Percentiles rank a stretch among this genome's conserved stretches.
Conservation (phyloP, 1,140 invertebrate species). For the Anastatus disparis region DNA sequence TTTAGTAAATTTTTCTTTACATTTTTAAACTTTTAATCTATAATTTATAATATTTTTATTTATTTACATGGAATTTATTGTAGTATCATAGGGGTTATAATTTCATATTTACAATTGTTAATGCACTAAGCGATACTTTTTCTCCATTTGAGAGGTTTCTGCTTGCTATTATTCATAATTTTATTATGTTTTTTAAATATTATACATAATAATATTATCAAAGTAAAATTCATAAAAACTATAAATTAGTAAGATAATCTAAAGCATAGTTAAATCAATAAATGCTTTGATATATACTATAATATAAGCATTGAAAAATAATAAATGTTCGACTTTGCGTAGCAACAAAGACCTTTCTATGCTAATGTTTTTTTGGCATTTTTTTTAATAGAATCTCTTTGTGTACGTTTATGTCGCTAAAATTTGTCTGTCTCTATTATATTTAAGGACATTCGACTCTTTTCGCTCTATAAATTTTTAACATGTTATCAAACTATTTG, state of each 20-base stretch:
- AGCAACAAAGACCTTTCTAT: no score
- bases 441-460: no score
- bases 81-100: not conserved
- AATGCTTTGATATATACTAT: not conserved
- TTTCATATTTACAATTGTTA: not conserved
- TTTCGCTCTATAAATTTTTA: no score
- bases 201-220: not conserved
- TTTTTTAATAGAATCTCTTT: no score
- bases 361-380: no score
- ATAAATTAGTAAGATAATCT: not conserved
- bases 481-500: no score
- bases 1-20: conserved; percentile 3
- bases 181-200: not conserved
- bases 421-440: no score
- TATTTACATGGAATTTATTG: not conserved
- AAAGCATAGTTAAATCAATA: not conserved
- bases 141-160: conserved; percentile 37
- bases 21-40: not conserved
- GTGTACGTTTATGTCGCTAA: no score
- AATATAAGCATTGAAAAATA: not conserved
- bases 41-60: not conserved
- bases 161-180: conserved; percentile 7
- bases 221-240: not conserved
- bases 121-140: conserved; percentile 22
- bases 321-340: no score